These are phyloP conservation scores for Thera britannica DNA, from an alignment of 2,888 invertebrate species.

Conservation along the genomic window DNA sequence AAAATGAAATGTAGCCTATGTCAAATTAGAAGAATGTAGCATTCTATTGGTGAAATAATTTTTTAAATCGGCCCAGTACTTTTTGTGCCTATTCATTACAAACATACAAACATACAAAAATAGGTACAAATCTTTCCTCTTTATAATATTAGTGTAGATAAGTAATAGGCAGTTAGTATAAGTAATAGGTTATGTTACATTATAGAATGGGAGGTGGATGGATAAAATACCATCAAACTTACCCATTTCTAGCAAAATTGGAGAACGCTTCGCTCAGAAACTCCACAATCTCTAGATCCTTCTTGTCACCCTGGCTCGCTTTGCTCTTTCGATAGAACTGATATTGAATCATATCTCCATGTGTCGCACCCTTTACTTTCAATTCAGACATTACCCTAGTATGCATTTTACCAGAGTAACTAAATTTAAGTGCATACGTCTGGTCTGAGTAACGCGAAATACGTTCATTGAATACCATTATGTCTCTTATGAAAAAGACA, in stretches of 20 bases:
- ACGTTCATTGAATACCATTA: conserved; percentile 54
- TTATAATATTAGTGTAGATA: too few species aligned
- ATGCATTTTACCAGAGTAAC: conserved; percentile 65
- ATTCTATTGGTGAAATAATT: too few species aligned
- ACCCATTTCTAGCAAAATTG: conserved; percentile 73
- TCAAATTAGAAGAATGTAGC: too few species aligned
- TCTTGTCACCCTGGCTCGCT: conserved; percentile 48
- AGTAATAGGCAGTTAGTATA: too few species aligned
- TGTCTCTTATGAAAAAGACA: conserved; percentile 59
- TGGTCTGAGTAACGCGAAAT: conserved; percentile 50
- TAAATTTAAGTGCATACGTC: conserved; percentile 62
- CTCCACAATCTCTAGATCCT: conserved; percentile 57
- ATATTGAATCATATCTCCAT: conserved; percentile 72
- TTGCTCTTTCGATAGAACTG: conserved; percentile 68
- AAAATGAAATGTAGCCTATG: too few species aligned
- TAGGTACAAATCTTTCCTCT: too few species aligned
- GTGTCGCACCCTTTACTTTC: conserved; percentile 64
- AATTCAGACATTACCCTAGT: conserved; percentile 62
- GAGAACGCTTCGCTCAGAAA: conserved; percentile 65
- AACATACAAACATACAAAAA: too few species aligned
- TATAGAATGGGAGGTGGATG: neutral
- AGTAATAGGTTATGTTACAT: too few species aligned
- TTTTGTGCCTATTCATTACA: too few species aligned
- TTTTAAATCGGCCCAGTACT: too few species aligned
- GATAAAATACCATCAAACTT: conserved; percentile 25